Evolutionary conservation across 1,140 invertebrate genomes (phyloP).

Genomic region (Maconellicoccus hirsutus): DNA sequence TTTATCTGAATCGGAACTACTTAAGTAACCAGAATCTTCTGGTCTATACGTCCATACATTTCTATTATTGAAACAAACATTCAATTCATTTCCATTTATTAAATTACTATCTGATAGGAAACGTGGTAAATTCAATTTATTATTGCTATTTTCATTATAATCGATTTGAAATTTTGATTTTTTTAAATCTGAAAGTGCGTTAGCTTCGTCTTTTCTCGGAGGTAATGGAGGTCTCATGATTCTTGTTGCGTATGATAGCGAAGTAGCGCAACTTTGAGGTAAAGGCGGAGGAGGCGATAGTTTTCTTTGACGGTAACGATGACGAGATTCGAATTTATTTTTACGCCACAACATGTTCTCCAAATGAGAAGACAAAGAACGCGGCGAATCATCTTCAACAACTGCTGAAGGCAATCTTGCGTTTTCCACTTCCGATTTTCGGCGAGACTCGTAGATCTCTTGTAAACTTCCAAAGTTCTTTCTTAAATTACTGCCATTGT

Average conservation of each 20-base stretch:
- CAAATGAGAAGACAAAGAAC: constrained; percentile 36
- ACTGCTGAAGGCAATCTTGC: constrained; percentile 29
- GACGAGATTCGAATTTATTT: constrained; percentile 34
- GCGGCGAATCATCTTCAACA: constrained; percentile 30
- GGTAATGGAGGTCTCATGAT: constrained; percentile 36
- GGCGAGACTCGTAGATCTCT: constrained; percentile 42
- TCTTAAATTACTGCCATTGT: constrained; percentile 30
- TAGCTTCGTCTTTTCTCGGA: constrained; percentile 32
- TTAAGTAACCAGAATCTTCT: constrained; percentile 31
- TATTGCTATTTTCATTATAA: background rate
- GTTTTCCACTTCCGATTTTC: constrained; percentile 20
- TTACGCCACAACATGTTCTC: constrained; percentile 36
- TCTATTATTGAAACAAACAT: background rate
- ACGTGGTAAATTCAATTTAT: background rate
- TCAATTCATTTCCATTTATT: background rate
- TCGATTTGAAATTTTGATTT: constrained; percentile 10
- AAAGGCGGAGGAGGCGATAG: constrained; percentile 30
- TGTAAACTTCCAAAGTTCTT: constrained; percentile 48
- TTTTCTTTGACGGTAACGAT: constrained; percentile 26
- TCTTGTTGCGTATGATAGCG: constrained; percentile 15
- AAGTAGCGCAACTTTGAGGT: constrained; percentile 24
- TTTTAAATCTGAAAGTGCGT: constrained; percentile 37
- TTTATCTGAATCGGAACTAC: constrained; percentile 12
- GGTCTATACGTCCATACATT: constrained; percentile 24
- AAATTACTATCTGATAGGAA: background rate